Evolutionary conservation across 2,888 invertebrate genomes (phyloP).

Genomic region (Synergus laeviventris): DNA sequence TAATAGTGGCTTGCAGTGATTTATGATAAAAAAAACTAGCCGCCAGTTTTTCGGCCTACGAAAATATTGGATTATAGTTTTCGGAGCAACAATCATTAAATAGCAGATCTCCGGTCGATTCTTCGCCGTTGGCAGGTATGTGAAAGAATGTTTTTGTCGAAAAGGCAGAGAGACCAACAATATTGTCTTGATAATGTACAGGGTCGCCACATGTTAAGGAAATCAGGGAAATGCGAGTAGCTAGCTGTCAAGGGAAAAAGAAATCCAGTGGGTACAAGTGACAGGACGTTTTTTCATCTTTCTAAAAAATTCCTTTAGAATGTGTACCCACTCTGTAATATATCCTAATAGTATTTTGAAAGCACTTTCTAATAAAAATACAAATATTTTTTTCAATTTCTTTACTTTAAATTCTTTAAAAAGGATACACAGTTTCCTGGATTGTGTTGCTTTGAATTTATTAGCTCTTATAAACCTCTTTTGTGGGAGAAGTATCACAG

Average conservation of each 20-base stretch:
- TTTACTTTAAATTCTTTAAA: too few species aligned
- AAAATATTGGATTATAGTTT: conserved; percentile 12
- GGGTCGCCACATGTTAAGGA: too few species aligned
- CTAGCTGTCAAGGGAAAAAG: too few species aligned
- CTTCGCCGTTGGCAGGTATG: conserved; percentile 21
- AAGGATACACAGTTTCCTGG: too few species aligned
- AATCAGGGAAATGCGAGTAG: too few species aligned
- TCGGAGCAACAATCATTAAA: background rate
- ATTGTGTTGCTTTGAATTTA: background rate
- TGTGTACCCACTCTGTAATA: too few species aligned
- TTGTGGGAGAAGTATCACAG: background rate
- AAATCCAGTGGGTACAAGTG: too few species aligned
- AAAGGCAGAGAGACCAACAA: background rate
- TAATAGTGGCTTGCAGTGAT: conserved; percentile 20
- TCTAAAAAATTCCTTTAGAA: too few species aligned
- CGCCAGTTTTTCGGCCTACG: conserved; percentile 10
- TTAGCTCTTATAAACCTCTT: background rate
- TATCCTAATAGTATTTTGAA: too few species aligned
- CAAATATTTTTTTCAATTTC: too few species aligned
- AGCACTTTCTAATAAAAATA: too few species aligned
- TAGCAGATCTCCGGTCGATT: background rate
- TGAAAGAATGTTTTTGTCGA: background rate
- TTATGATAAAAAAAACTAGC: conserved; percentile 18
- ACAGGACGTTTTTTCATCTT: too few species aligned
- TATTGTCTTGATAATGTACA: background rate